These are phyloP conservation scores for Charina bottae DNA, from an alignment of 2,113 vertebrate species.

Conservation along the genomic window DNA sequence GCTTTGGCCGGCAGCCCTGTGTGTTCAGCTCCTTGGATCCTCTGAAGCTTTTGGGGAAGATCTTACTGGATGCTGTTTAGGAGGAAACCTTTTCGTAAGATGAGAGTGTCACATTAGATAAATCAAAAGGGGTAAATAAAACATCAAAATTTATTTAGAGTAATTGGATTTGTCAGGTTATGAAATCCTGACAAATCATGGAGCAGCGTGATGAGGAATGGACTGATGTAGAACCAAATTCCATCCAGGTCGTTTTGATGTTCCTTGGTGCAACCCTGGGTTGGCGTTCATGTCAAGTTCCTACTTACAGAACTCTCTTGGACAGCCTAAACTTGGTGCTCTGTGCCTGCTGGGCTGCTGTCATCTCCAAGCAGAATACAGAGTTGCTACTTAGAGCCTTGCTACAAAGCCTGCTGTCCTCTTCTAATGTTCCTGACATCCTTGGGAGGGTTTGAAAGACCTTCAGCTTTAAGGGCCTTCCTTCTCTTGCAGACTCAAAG, in stretches of 20 bases:
- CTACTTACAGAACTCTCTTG: neutral
- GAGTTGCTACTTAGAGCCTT: neutral
- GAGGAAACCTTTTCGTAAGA: neutral
- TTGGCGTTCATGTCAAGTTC: neutral
- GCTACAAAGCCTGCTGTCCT: no score
- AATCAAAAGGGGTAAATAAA: neutral
- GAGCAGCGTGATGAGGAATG: neutral
- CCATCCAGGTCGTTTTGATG: neutral
- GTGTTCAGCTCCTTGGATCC: neutral
- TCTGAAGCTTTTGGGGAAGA: neutral
- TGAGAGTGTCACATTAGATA: neutral
- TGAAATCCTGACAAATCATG: neutral
- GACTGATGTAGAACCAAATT: neutral
- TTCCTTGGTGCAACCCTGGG: neutral
- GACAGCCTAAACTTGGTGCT: neutral
- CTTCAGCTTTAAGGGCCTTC: neutral
- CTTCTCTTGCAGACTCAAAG: constrained; percentile 86
- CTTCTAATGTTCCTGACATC: neutral
- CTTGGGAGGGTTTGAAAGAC: neutral
- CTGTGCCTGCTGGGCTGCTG: neutral
- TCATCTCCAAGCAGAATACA: neutral
- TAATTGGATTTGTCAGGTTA: neutral
- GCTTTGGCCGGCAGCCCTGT: neutral
- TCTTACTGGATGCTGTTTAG: neutral
- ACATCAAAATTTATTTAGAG: neutral